Percentiles rank a stretch among this genome's conserved stretches.
These are phyloP conservation scores for Aphelocoma coerulescens DNA, from an alignment of 2,113 vertebrate species.

Conservation along the genomic window DNA sequence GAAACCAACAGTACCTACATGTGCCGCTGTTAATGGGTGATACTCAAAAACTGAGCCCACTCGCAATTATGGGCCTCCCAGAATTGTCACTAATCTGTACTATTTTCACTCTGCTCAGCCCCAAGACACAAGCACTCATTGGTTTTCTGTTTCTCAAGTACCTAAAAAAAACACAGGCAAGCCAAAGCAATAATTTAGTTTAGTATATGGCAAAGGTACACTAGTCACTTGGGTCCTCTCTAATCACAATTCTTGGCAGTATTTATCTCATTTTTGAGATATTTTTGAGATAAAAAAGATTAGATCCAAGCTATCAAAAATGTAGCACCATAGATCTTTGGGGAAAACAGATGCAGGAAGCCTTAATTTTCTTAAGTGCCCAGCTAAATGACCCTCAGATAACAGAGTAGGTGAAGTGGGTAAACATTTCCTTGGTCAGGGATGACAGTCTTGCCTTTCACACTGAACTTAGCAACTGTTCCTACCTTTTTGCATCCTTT, in stretches of 20 bases:
- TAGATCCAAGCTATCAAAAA: background rate
- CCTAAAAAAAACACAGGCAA: background rate
- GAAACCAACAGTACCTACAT: background rate
- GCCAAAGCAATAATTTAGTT: slow-evolving; percentile 28
- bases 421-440: background rate
- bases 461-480: background rate
- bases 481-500: background rate
- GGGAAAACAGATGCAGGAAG: background rate
- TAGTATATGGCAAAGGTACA: slow-evolving; percentile 5
- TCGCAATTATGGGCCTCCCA: background rate
- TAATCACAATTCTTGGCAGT: background rate
- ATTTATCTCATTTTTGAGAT: background rate
- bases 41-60: background rate
- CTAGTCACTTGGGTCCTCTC: background rate
- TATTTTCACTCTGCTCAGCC: background rate
- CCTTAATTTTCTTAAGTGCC: slow-evolving; percentile 26
- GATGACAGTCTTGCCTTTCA: background rate
- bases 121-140: background rate
- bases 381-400: background rate
- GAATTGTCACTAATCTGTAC: background rate
- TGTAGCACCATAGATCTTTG: background rate
- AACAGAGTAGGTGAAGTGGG: background rate
- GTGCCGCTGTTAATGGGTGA: background rate
- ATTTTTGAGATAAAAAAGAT: background rate
- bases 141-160: slow-evolving; percentile 12